Evolutionary conservation across 1,140 invertebrate genomes (phyloP).

Genomic region (Drosophila jambulina): DNA sequence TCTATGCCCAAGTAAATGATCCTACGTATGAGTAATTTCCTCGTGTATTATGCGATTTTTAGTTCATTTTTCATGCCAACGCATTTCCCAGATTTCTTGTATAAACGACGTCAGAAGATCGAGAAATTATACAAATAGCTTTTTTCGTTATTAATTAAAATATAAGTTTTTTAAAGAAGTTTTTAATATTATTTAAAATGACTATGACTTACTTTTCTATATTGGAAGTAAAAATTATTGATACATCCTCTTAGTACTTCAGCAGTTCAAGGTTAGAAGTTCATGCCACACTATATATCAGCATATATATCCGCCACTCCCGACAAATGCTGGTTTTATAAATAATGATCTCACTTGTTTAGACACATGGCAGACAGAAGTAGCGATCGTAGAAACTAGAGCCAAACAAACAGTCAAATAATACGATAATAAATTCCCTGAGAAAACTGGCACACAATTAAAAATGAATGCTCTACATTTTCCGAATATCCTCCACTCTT

Average conservation of each 20-base stretch:
- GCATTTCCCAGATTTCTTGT: slow-evolving; percentile 9
- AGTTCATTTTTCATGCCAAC: slow-evolving; percentile 21
- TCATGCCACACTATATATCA: background rate
- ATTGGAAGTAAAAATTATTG: background rate
- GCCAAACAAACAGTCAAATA: slow-evolving; percentile 22
- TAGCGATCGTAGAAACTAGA: slow-evolving; percentile 5
- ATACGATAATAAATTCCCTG: slow-evolving; percentile 19
- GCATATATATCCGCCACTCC: slow-evolving; percentile 4
- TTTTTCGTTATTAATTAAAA: slow-evolving; percentile 4
- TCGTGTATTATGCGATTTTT: slow-evolving; percentile 17
- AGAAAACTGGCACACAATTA: slow-evolving; percentile 19
- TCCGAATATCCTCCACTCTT: slow-evolving; percentile 37
- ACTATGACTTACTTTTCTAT: background rate
- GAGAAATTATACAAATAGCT: slow-evolving; percentile 4
- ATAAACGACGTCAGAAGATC: slow-evolving; percentile 29
- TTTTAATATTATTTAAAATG: background rate
- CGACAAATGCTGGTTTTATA: slow-evolving; percentile 4
- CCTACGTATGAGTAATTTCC: slow-evolving; percentile 31
- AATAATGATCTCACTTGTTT: slow-evolving; percentile 37
- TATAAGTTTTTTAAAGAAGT: background rate
- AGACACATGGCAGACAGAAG: slow-evolving; percentile 27
- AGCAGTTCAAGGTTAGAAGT: slow-evolving; percentile 15
- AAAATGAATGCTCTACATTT: slow-evolving; percentile 53
- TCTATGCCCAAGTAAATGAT: slow-evolving; percentile 41
- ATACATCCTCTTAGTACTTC: background rate